Evolutionary conservation across 2,888 invertebrate species (phyloP), one percentile per base, ranked within the genome.

Genomic region (Eulithis testata): DNA sequence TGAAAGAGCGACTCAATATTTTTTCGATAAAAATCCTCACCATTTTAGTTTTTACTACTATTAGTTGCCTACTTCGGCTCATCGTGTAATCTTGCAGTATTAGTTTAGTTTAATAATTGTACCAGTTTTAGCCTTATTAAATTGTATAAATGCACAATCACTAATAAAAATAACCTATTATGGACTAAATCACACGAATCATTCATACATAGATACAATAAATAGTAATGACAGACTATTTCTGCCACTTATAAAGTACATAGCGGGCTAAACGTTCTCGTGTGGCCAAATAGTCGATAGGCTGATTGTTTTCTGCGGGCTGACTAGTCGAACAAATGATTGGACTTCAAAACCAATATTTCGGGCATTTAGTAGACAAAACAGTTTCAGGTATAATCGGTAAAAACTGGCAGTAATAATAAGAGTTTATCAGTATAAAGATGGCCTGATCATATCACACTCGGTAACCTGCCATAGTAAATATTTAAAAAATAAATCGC

Each of bases 401-500:
- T 27, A 51, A 43, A 21, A 59, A 43, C 51, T 27, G n/a, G 27
- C n/a, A n/a, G 27, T 59, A 27, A 40, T 21, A 49, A 51, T 59
- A 59, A 27, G 31, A 27, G n/a, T 45, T 21, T 62, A 43, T 55
- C 49, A 31, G 45, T 59, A 45, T 31, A 43, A 63, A 53, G 53
- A 12, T 40, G 21, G 31, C 11, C 11, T 57, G 55, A 57, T 53
- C 55, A 47, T 4, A 12, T 14, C 8, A 14, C 21, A 55, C 51
- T 55, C 52, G 60, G 56, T 53, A 60, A 58, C 59, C 57, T 63
- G 64, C 59, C 51, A 37, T 52, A 43, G 64, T 69, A 61, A 65
- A 69, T 59, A 61, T 67, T 66, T 63, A 68, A 63, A 68, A 73
- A 72, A 72, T 66, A 73, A 68, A 60, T 71, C 60, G 36, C 63